These are phyloP conservation scores for Pterocles burchelli DNA, from an alignment of 2,113 vertebrate genomes.

Conservation along the genomic window DNA sequence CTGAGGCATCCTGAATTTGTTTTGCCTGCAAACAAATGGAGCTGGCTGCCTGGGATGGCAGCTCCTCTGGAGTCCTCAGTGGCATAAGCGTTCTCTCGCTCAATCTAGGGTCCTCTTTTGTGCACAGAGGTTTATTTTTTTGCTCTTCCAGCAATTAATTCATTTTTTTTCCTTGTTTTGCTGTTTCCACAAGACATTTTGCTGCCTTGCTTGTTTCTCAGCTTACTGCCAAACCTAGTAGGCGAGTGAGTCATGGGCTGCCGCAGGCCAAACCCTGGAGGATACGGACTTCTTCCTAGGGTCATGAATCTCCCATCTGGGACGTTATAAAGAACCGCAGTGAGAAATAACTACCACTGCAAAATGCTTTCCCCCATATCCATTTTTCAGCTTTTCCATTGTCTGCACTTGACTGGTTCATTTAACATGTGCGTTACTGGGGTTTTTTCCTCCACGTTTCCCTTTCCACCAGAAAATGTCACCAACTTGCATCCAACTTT, in stretches of 20 bases:
- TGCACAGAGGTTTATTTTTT: neutral
- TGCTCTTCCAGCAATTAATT: neutral
- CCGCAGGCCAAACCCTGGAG: neutral
- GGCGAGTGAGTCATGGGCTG: constrained; percentile 29
- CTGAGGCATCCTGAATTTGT: neutral
- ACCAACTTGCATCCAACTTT: neutral
- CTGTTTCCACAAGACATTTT: neutral
- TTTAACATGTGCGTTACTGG: constrained; percentile 23
- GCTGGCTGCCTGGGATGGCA: neutral
- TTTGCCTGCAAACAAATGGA: neutral
- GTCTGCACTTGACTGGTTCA: constrained; percentile 64
- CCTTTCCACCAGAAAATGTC: constrained; percentile 26
- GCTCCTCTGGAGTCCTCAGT: neutral
- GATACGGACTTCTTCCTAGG: neutral
- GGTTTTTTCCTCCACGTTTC: neutral
- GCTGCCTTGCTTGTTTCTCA: constrained; percentile 5
- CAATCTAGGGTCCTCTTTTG: neutral
- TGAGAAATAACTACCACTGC: constrained; percentile 19
- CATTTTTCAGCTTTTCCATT: constrained; percentile 57
- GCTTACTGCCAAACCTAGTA: neutral
- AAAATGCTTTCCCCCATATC: constrained; percentile 13
- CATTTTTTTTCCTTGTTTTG: neutral
- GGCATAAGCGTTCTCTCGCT: neutral
- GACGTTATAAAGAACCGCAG: constrained; percentile 18
- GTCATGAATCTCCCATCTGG: constrained; percentile 49